Evolutionary conservation across 2,797 vertebrate genomes (phyloP).

Genomic region (Gymnopithys bicolor): DNA sequence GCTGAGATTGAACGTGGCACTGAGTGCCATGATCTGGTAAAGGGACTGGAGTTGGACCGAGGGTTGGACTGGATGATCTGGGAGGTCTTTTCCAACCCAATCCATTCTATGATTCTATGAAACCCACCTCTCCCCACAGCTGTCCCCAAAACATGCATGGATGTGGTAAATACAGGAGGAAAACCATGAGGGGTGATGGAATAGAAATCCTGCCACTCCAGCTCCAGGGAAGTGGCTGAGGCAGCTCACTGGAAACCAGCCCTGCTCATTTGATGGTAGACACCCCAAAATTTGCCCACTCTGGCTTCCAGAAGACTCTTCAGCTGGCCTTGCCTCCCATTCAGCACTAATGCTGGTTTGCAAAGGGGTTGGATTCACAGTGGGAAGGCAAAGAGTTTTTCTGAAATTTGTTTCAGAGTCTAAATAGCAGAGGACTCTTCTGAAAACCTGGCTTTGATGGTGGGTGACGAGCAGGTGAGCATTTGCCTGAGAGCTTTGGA

Average conservation of each 20-base stretch:
- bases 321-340: neutral
- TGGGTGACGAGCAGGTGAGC: neutral
- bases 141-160: fast-evolving
- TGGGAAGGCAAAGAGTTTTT: neutral
- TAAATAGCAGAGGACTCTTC: neutral
- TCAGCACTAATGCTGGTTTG: neutral
- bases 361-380: neutral
- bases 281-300: neutral
- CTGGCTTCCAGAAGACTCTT: neutral
- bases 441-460: neutral
- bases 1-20: too few relatives aligned
- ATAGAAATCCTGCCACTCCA: neutral
- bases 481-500: neutral
- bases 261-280: neutral
- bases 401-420: neutral
- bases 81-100: too few relatives aligned
- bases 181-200: fast-evolving
- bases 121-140: neutral
- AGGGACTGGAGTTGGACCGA: too few relatives aligned
- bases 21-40: too few relatives aligned
- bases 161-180: neutral
- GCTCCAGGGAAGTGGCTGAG: neutral
- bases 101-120: too few relatives aligned
- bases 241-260: neutral
- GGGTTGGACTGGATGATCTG: too few relatives aligned